Evolutionary conservation across 1,140 invertebrate species (phyloP), one percentile per base, ranked within the genome.

Genomic region (Brachionus manjavacas): DNA sequence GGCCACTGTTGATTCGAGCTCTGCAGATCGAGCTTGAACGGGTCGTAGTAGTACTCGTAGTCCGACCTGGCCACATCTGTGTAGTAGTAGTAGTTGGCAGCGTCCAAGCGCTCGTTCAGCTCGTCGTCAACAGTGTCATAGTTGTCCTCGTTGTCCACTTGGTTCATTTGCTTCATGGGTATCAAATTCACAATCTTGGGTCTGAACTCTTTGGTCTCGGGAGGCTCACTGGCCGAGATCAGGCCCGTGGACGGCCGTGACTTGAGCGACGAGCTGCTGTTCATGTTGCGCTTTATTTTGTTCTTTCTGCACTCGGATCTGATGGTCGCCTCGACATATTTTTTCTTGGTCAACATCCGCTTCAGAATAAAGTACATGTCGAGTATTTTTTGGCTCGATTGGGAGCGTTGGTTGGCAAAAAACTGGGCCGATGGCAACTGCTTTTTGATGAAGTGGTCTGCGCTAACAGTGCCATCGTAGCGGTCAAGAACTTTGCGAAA

Each of bases 261-360:
- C 23, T 64, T 80, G 8, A 72, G 16, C 11, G 68, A 39, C 16
- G 68, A 72, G 31, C 25, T 68, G 31, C 66, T 68, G 12, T 31
- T 68, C 66, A 39, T 31, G 28, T 55, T 64, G 20, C 76, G 76
- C 16, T 80, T 80, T 7, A 60, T 20, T 64, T 80, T 80, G 28
- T 52, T 80, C 25, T 80, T 52, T 23, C 14, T 64, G 12, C 16
- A 55, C 39, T 80, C 76, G 31, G 52, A 12, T 80, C 39, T 80
- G 8, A 80, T 23, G 12, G 76, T 80, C 4, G 76, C 76, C 16
- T 60, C 49, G 4, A 60, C 76, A 80, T 80, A 80, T 9, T 80
- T 80, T 55, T 80, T 80, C 23, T 80, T 80, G 28, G 55, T 64
- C 43, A 80, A 4, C 55, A 80, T 80, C 25, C 76, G 16, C 39